Percentiles rank a stretch among this genome's conserved stretches.
Conservation (phyloP, 2,888 invertebrate genomes). For the Clistopyga incitator region DNA sequence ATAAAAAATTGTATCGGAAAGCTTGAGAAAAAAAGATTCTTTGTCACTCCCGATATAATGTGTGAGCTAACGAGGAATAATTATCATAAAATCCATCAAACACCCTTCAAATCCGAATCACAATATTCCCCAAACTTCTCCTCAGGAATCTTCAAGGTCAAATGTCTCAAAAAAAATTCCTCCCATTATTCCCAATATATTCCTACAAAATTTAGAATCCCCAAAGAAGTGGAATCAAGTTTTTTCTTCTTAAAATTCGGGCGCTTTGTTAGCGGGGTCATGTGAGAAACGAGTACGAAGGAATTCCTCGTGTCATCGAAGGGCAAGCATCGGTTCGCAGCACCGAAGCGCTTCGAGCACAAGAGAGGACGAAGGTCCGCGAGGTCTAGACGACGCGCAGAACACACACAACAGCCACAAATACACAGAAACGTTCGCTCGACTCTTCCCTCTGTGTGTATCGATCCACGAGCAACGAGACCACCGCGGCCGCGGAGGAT, state of each 20-base stretch:
- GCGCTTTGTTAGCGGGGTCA: constrained; percentile 38
- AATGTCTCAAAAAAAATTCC: too few species aligned
- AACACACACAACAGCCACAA: neutral
- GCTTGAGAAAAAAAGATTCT: neutral
- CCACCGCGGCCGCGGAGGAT: constrained; percentile 60
- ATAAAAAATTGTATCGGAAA: neutral
- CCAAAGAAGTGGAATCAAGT: neutral
- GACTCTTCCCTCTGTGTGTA: constrained; percentile 61
- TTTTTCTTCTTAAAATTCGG: constrained; percentile 36
- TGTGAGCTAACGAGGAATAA: neutral
- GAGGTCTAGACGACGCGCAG: constrained; percentile 58
- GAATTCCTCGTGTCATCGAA: constrained; percentile 46
- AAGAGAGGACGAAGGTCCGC: constrained; percentile 42
- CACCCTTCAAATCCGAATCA: too few species aligned
- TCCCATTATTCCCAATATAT: neutral
- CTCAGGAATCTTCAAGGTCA: neutral
- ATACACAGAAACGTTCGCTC: constrained; percentile 26
- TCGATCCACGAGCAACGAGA: constrained; percentile 65
- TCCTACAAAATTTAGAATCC: neutral
- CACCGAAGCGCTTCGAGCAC: constrained; percentile 1
- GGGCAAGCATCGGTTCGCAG: constrained; percentile 44
- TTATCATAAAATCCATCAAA: too few species aligned
- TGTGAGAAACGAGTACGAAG: constrained; percentile 25
- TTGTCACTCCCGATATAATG: neutral
- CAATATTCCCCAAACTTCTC: too few species aligned